Evolutionary conservation across 1,140 invertebrate species (phyloP).

Genomic region (Calliphora vicina): DNA sequence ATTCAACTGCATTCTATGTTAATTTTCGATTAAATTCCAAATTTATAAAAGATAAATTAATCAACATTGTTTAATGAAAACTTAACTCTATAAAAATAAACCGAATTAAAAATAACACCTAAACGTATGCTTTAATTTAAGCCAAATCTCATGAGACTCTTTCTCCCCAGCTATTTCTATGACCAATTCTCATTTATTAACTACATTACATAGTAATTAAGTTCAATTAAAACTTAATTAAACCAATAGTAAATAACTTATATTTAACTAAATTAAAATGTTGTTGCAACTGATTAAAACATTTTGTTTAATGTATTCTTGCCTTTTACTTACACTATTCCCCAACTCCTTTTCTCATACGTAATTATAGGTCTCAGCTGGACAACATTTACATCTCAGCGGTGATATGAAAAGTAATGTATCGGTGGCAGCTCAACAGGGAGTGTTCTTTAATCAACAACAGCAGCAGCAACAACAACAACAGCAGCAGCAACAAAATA

Average conservation of each 20-base stretch:
- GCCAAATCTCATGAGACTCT: too few species aligned
- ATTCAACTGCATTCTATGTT: too few species aligned
- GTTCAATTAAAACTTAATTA: background rate
- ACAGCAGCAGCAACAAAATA: constrained; percentile 51
- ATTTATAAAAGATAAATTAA: too few species aligned
- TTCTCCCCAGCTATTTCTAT: too few species aligned
- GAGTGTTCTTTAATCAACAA: constrained; percentile 78
- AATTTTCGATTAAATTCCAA: too few species aligned
- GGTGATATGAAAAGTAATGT: constrained; percentile 74
- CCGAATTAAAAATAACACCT: too few species aligned
- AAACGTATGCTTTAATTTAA: too few species aligned
- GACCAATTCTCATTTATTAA: too few species aligned
- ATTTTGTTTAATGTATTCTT: background rate
- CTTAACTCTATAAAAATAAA: too few species aligned
- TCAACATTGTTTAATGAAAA: too few species aligned
- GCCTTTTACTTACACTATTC: background rate
- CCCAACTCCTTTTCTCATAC: background rate
- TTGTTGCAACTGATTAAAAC: background rate
- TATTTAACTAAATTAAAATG: background rate
- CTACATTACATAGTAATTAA: background rate
- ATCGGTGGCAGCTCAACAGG: constrained; percentile 79
- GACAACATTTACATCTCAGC: constrained; percentile 79
- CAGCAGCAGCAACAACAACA: constrained; percentile 54
- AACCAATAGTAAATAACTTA: background rate
- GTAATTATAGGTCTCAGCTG: constrained; percentile 74